Base-by-base conservation (phyloP, 2,888 invertebrate species). In the Cistogaster globosa region DNA sequence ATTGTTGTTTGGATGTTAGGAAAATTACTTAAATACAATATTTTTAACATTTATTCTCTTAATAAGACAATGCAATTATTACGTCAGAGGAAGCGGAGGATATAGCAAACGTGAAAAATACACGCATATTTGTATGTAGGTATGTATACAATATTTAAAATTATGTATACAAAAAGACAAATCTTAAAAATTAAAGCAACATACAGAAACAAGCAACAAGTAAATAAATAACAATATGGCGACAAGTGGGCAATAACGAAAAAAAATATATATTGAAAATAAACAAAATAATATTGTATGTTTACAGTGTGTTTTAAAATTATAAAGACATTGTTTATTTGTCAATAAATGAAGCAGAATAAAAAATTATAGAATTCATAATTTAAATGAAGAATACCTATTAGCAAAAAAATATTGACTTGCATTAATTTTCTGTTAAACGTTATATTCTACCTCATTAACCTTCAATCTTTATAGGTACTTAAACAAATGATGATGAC, bases 11-110 rank as follows among this genome's bases (percentile, higher is more conserved):
- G 26, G 45, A 32, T 79, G 57, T 65, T 32, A 55, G 71, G 36
- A 48, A 65, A 62, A 63, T 26, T 71, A 63, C 58, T 72, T 65
- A 36, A 20, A 36, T 53, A 14, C 3, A 14, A 18, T 65, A 20
- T n/a, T 38, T 2, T 18, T 53, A n/a, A 38, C 20, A 60, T 51
- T 16, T 26, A 32, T 42, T n/a, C 16, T n/a, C 51, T n/a, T 32
- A 14, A 53, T 67, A 48, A 45, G 32, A 58, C 18, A 60, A 12
- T 36, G 18, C 20, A 26, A 1, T 4, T 12, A 32, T 3, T 20
- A 55, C 51, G 55, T 51, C 45, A 63, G 63, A 79, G 71, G 71
- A 79, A 79, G 55, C 57, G 48, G 57, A 79, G 71, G 48, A 79
- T 71, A 71, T 63, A 55, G 32, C 63, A 26, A 26, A 26, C 26